phyloP scores from a whole-genome alignment of 92 coral and sea anemone species.

The Muricea muricata region DNA sequence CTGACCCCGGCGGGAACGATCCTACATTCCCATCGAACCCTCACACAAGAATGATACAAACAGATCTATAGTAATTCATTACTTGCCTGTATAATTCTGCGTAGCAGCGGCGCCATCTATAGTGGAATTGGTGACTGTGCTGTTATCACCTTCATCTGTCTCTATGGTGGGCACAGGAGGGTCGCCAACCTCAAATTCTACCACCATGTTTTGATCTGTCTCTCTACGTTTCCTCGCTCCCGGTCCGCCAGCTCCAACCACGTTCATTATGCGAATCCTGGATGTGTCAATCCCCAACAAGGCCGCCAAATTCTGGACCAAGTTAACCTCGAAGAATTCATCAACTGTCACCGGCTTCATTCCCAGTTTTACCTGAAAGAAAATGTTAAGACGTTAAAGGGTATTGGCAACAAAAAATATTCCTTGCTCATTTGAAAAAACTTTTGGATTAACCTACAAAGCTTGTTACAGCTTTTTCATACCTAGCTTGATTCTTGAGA shows the following conservation, averaged over 20 bases:
- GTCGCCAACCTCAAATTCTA: conserved; percentile 72
- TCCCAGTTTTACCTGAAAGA: conserved; percentile 49
- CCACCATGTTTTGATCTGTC: conserved; percentile 64
- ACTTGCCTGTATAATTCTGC: conserved; percentile 37
- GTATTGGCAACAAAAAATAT: no score
- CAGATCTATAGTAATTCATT: no score
- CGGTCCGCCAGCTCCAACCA: conserved; percentile 76
- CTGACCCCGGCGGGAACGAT: no score
- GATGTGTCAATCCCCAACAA: conserved; percentile 80
- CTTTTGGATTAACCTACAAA: no score
- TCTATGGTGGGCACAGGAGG: conserved; percentile 70
- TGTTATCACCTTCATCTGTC: conserved; percentile 60
- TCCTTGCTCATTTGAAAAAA: no score
- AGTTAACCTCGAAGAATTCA: conserved; percentile 89
- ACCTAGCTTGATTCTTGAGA: no score
- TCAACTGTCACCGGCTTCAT: conserved; percentile 75
- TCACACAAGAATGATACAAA: no score
- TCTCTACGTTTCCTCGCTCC: conserved; percentile 69
- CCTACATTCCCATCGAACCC: no score
- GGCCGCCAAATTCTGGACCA: conserved; percentile 78
- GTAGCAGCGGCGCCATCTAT: not conserved
- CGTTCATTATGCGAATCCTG: conserved; percentile 80
- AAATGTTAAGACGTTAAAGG: no score
- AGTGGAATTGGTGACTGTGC: conserved; percentile 4
- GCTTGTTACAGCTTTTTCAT: no score